Evolutionary conservation across 2,797 vertebrate genomes (phyloP), one percentile per base, ranked within the genome.

Genomic region (Gastrophryne carolinensis): DNA sequence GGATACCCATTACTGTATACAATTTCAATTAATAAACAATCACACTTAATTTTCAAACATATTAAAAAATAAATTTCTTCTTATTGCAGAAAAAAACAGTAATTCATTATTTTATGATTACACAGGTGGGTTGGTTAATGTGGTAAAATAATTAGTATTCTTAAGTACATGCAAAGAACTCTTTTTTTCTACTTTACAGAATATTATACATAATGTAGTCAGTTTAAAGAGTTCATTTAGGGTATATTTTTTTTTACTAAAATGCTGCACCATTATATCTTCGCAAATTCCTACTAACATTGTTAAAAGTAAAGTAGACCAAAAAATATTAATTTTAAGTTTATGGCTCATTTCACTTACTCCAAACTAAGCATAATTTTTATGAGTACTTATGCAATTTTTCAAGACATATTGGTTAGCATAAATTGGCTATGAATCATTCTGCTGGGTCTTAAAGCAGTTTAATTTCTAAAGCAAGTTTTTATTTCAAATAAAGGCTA

Each of bases 401-500:
- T 66, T 27, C 44, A 32, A 56, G 52, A 57, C 62, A 58, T 57
- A 39, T 66, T 74, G 52, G 50, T 57, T 66, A 65, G 29, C 62
- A 74, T 74, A 66, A 58, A 74, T 58, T 66, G 52, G 39, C 72
- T 74, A 44, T 57, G 37, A 74, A 74, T 66, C 62, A 66, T 74
- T 11, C 27, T 24, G 63, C 32, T 9, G 8, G 17, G n/a, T 75
- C 47, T 35, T 26, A 44, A 65, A 65, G 52, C 19, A 21, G 24
- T 73, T 63, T 53, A 29, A 64, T 73, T 72, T 72, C 39, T 56
- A 24, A 37, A 54, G 47, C 50, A 32, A 15, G 24, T 50, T 75
- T 27, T 49, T 74, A 50, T 75, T 66, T 60, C 62, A 57, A 27
- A 60, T 60, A 34, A 29, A 60, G 41, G 7, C 11, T 60, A 75